Evolutionary conservation across 2,797 vertebrate species (phyloP), one percentile per base, ranked within the genome.

Genomic region (Gouania willdenowi): DNA sequence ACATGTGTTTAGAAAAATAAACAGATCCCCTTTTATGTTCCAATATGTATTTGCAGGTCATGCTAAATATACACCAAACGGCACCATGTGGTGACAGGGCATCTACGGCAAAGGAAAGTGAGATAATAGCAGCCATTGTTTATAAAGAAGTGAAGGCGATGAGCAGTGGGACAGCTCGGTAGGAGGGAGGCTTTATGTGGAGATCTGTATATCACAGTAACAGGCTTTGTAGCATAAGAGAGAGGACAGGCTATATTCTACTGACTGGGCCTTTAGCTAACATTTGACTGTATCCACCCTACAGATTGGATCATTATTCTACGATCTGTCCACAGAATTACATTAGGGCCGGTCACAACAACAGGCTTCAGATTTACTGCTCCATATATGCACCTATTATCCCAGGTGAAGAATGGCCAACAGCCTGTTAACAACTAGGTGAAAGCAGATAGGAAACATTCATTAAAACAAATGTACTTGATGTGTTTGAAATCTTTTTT

Each of bases 291-390:
- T 31, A 12, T 53, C 41, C 20, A 31, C 27, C 66, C 41, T 68
- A 39, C 63, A 83, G 71, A 82, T 79, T 69, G 71, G 66, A 53
- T 49, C 74, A 80, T 87, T 48, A 68, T 58, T 89, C 82, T 82
- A 41, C 17, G 39, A 41, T 54, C 66, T 66, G 69, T 71, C 71
- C 44, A 22, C 17, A 16, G 50, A 71, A 88, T 86, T 71, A 54
- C 70, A 81, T 89, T 85, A 84, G 32, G 35, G 59, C 14, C 41
- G 20, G 40, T 69, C 62, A 21, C 64, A 52, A 65, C 65, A 22
- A 17, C 32, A 68, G 82, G 59, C 41, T 56, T 77, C 74, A 79
- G 50, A 39, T 78, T 83, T 71, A 81, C 66, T 69, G 62, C 55
- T 13, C 60, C 5, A 54, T 74, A 57, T 36, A 48, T 67, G 49